Percentiles rank a stretch among this genome's conserved stretches.
Conservation (phyloP, 2,888 invertebrate genomes). For the Oscheius sp. region DNA sequence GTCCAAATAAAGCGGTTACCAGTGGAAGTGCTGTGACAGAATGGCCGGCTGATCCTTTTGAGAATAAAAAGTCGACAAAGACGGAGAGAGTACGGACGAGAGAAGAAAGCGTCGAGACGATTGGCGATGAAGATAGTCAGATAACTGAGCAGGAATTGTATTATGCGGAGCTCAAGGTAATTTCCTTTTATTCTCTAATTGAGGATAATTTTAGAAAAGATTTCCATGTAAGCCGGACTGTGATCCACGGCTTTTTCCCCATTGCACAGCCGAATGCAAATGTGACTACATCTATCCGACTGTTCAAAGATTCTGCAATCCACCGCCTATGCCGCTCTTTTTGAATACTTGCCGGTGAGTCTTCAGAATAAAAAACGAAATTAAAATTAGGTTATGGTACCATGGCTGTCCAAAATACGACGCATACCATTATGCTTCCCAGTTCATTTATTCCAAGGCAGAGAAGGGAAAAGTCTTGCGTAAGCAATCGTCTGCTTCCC, state of each 20-base stretch:
- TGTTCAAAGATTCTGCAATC: constrained; percentile 68
- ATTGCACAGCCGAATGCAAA: constrained; percentile 68
- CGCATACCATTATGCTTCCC: constrained; percentile 65
- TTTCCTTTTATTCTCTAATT: constrained; percentile 4
- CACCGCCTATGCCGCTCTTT: constrained; percentile 67
- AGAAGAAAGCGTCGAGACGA: constrained; percentile 9
- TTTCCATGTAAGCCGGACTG: constrained; percentile 68
- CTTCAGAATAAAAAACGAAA: no score
- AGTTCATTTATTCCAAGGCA: constrained; percentile 68
- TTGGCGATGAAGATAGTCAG: constrained; percentile 41
- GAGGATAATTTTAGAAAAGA: constrained; percentile 46
- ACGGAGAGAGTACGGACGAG: constrained; percentile 14
- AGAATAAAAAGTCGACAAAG: constrained; percentile 36
- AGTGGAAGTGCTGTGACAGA: constrained; percentile 37
- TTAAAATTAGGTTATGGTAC: constrained; percentile 57
- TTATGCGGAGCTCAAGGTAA: constrained; percentile 46
- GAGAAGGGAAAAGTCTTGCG: constrained; percentile 67
- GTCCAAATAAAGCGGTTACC: constrained; percentile 40
- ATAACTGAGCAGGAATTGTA: constrained; percentile 47
- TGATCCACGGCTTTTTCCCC: constrained; percentile 58
- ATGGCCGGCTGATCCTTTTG: constrained; percentile 56
- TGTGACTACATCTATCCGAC: constrained; percentile 65
- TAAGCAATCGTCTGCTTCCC: constrained; percentile 22
- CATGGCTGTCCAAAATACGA: constrained; percentile 67
- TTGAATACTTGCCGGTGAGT: constrained; percentile 64